Evolutionary conservation across 2,888 invertebrate species (phyloP), one percentile per base, ranked within the genome.

Genomic region (Hesperia comma): DNA sequence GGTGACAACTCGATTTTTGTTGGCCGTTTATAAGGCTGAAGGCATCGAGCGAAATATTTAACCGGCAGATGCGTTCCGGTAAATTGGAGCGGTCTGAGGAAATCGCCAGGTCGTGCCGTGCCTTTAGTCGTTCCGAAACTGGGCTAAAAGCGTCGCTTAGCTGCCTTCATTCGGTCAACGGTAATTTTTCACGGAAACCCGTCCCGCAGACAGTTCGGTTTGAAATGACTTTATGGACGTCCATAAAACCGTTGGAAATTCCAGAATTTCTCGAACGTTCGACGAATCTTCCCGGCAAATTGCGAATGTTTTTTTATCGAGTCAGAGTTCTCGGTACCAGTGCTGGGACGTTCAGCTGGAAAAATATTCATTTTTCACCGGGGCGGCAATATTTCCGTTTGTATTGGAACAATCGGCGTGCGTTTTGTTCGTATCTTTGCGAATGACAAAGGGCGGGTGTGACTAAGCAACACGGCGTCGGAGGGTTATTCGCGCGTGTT

Each of bases 181-280:
- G 83, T 83, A 82, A 87, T 87, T 87, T 87, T 86, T 87, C 83
- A 83, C 80, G 75, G 76, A 77, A 83, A 84, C 79, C 81, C 78
- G 81, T 80, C 79, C 77, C 75, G 76, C 71, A 72, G 69, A 78
- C 76, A 75, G 70, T 73, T 75, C 76, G 71, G 70, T 76, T 26
- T 77, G 78, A 79, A 82, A 80, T 79, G 78, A 81, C 79, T 81
- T 83, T 80, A 78, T 79, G 74, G 77, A 77, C 75, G 79, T 77
- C 72, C 68, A 67, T 70, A 83, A 81, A 72, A 64, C 63, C 66
- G 75, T 74, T 71, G 72, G 73, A 68, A 73, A 69, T 74, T 75
- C 71, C 62, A 67, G 67, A 72, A 72, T 76, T 72, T 70, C 62
- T 43, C 46, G 66, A 68, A 53, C 62, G 63, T 68, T 64, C 68